Percentiles rank a stretch among this genome's conserved stretches.
Evolutionary conservation across 2,113 vertebrate species (phyloP).

Genomic region (Stegastes partitus): DNA sequence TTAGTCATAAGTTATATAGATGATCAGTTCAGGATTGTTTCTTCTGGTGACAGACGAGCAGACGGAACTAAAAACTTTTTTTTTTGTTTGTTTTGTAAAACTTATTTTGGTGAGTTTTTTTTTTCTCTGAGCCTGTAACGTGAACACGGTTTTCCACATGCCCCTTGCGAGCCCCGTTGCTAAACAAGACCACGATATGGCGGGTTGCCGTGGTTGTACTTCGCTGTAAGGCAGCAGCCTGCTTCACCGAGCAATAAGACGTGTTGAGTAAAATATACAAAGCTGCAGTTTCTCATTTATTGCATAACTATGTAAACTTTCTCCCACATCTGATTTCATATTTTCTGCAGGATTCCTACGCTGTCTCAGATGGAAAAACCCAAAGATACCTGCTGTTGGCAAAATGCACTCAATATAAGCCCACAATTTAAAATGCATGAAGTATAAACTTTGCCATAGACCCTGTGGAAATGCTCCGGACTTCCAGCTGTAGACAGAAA

Average conservation of each 20-base stretch:
- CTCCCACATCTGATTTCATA: too few relatives aligned
- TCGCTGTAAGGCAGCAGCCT: not conserved
- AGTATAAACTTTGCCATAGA: conserved; percentile 5
- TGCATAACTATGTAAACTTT: too few relatives aligned
- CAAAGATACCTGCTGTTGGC: not conserved
- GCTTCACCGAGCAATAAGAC: not conserved
- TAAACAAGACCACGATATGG: not conserved
- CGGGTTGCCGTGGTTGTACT: not conserved
- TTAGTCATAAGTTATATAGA: conserved; percentile 12
- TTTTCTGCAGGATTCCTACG: too few relatives aligned
- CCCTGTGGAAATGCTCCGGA: not conserved
- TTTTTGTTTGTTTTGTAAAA: not conserved
- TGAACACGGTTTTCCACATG: not conserved
- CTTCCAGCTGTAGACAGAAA: not conserved
- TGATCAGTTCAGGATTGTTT: not conserved
- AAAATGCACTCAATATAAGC: not conserved
- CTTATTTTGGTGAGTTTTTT: not conserved
- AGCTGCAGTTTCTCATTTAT: too few relatives aligned
- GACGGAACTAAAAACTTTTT: too few relatives aligned
- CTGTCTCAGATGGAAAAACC: too few relatives aligned
- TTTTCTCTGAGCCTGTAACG: not conserved
- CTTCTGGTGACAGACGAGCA: too few relatives aligned
- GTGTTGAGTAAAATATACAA: too few relatives aligned
- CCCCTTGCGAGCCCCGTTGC: not conserved
- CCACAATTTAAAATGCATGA: not conserved